Evolutionary conservation across 2,113 vertebrate genomes (phyloP).

Genomic region (Vicugna pacos): DNA sequence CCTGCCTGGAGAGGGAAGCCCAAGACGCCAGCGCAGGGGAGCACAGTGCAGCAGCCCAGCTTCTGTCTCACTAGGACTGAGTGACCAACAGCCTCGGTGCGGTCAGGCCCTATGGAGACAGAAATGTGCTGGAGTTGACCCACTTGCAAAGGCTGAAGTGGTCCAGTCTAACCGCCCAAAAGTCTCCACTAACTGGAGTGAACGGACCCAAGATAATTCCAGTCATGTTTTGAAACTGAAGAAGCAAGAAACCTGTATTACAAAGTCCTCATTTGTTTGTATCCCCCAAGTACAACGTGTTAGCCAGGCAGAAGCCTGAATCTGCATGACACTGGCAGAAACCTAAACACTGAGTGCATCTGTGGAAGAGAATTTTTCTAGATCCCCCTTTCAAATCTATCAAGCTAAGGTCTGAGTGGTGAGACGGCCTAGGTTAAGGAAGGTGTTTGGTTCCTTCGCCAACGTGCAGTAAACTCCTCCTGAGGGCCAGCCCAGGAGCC

Average conservation of each 20-base stretch:
- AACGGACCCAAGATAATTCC: not conserved
- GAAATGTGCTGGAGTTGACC: not conserved
- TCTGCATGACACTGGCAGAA: not conserved
- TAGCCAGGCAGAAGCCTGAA: not conserved
- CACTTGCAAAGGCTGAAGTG: not conserved
- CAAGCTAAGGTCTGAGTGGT: not conserved
- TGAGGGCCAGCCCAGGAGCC: not conserved
- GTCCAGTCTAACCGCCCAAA: not conserved
- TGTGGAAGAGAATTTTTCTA: not conserved
- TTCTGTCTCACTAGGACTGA: not conserved
- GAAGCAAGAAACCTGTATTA: not conserved
- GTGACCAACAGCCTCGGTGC: not conserved
- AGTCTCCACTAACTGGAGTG: accelerated
- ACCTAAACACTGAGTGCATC: not conserved
- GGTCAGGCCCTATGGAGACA: not conserved
- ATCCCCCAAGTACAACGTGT: not conserved
- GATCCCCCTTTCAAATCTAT: not conserved
- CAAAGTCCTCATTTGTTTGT: not conserved
- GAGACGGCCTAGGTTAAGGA: accelerated
- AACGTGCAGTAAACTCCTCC: accelerated
- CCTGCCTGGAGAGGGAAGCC: not conserved
- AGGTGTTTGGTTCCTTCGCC: not conserved
- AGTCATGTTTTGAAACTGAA: not conserved
- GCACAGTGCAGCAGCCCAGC: not conserved
- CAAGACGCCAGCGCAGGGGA: not conserved